Conservation (phyloP, 2,113 vertebrate species). For the Alaudala cheleensis region DNA sequence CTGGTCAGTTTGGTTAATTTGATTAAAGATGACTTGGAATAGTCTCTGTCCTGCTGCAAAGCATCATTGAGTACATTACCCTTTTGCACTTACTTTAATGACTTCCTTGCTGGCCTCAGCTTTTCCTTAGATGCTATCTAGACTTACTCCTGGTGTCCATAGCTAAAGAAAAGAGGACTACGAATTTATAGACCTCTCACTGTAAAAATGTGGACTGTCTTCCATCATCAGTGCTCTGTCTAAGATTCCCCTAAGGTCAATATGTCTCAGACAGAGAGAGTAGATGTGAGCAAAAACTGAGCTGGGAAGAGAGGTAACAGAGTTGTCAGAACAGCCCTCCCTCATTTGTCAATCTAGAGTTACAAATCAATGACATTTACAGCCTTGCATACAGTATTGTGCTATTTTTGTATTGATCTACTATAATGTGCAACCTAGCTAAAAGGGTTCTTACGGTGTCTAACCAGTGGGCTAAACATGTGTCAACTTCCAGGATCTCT, state of each 20-base stretch:
- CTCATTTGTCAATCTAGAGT: not conserved
- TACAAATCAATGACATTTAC: not conserved
- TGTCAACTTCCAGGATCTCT: not conserved
- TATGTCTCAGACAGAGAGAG: not conserved
- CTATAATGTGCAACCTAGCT: not conserved
- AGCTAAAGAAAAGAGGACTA: not conserved
- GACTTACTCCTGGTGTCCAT: not conserved
- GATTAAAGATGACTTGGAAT: not conserved
- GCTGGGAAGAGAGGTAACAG: not conserved
- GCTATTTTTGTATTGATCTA: not conserved
- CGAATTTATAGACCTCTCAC: not conserved
- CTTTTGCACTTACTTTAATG: not conserved
- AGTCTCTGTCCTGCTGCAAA: not conserved
- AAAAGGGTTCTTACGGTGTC: not conserved
- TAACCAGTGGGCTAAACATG: not conserved
- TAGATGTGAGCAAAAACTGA: not conserved
- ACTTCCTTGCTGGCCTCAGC: not conserved
- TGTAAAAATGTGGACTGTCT: not conserved
- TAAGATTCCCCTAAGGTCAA: not conserved
- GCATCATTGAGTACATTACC: accelerated
- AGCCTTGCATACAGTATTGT: not conserved
- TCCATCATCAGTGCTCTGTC: not conserved
- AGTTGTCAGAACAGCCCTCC: not conserved
- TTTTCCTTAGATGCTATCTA: not conserved
- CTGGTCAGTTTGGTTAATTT: not conserved